These are phyloP conservation scores for Pseudorhiza aurosa DNA, from an alignment of 30 jellyfish, hydroid and myxozoan genomes.

Conservation along the genomic window DNA sequence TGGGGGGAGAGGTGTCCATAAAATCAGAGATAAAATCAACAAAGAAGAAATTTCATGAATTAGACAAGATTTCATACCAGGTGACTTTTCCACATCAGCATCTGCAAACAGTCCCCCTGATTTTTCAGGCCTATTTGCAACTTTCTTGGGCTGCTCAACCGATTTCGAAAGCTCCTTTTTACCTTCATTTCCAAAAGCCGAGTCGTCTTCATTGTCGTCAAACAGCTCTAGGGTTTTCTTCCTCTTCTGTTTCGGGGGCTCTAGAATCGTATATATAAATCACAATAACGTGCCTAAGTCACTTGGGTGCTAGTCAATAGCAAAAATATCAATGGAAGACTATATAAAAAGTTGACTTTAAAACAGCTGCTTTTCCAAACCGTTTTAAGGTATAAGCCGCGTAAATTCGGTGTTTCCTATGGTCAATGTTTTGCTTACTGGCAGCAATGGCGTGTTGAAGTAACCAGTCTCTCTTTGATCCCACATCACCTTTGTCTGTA, in stretches of 20 bases:
- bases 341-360: too few relatives aligned
- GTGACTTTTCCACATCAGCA: background rate
- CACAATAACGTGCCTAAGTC: too few relatives aligned
- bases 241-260: slow-evolving; percentile 69
- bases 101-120: slow-evolving; percentile 20
- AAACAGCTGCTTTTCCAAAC: background rate
- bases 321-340: too few relatives aligned
- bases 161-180: slow-evolving; percentile 1
- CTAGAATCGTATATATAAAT: too few relatives aligned
- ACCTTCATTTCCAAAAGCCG: slow-evolving; percentile 32
- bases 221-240: slow-evolving; percentile 81
- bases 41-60: too few relatives aligned
- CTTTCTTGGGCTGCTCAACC: background rate
- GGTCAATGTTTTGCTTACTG: too few relatives aligned
- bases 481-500: too few relatives aligned
- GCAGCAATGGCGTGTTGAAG: too few relatives aligned
- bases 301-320: too few relatives aligned
- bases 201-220: slow-evolving; percentile 80
- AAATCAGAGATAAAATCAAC: too few relatives aligned
- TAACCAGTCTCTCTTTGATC: too few relatives aligned
- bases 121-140: background rate
- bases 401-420: background rate
- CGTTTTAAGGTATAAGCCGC: background rate
- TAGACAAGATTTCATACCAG: background rate
- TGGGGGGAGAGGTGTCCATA: too few relatives aligned